Conservation (phyloP, 1,140 invertebrate species). For the Maconellicoccus hirsutus region DNA sequence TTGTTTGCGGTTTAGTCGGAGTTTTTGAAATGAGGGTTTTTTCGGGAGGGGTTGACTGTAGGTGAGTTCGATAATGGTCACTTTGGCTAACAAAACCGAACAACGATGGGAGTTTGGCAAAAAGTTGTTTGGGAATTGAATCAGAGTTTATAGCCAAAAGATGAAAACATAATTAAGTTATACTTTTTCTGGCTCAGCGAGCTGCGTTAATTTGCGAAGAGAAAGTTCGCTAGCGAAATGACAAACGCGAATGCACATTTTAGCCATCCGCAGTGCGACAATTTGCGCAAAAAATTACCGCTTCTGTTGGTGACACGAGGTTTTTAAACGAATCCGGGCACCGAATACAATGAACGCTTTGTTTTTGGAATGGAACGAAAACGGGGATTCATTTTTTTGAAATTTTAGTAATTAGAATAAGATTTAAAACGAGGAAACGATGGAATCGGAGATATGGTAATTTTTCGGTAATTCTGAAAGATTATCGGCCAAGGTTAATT, state of each 20-base stretch:
- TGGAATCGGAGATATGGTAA: no score
- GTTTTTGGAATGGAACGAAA: not conserved
- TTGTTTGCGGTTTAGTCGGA: no score
- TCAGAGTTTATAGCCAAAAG: not conserved
- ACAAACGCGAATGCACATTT: constrained; percentile 4
- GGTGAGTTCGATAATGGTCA: no score
- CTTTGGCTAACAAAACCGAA: no score
- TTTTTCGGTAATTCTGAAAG: no score
- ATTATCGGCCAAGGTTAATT: no score
- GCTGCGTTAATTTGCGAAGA: not conserved
- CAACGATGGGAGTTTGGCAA: no score
- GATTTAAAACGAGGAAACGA: no score
- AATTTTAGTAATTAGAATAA: not conserved
- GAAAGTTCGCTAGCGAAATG: not conserved
- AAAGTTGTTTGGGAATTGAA: no score
- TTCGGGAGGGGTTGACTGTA: no score
- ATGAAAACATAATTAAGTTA: not conserved
- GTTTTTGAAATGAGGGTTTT: no score
- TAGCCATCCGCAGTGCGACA: not conserved
- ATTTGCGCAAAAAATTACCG: not conserved
- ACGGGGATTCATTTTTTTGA: not conserved
- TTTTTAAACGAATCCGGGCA: not conserved
- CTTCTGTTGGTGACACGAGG: not conserved
- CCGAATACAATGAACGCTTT: not conserved
- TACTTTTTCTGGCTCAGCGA: not conserved